These are phyloP conservation scores for Oeneis ivallda DNA, from an alignment of 2,888 invertebrate species.

Conservation along the genomic window DNA sequence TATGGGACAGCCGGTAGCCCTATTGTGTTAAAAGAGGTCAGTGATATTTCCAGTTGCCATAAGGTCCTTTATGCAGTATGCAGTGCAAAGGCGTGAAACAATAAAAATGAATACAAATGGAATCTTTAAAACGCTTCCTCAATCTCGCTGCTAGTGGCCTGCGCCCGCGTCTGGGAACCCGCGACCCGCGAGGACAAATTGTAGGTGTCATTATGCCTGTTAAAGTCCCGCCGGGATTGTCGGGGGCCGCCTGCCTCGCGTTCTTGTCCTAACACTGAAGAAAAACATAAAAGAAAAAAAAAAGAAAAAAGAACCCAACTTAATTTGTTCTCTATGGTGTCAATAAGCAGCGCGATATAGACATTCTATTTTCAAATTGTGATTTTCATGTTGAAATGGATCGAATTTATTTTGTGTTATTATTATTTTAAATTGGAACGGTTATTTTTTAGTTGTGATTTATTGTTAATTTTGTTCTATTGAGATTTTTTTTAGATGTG, in stretches of 20 bases:
- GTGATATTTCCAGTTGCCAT: too few relatives aligned
- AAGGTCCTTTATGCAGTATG: too few relatives aligned
- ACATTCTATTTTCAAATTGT: conserved; percentile 3
- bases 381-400: background rate
- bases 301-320: conserved; percentile 1
- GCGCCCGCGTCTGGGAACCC: conserved; percentile 60
- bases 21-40: too few relatives aligned
- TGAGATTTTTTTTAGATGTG: conserved; percentile 20
- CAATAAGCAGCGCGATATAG: background rate
- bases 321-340: background rate
- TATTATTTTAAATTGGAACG: background rate
- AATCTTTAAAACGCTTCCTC: conserved; percentile 36
- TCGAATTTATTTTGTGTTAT: background rate
- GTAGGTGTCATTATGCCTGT: conserved; percentile 73
- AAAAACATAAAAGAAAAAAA: conserved; percentile 23
- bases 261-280: conserved; percentile 40
- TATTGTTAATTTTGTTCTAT: conserved; percentile 24
- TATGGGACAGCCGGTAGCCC: too few relatives aligned
- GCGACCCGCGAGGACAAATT: conserved; percentile 73
- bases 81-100: background rate
- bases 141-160: conserved; percentile 55
- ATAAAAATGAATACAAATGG: background rate
- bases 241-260: conserved; percentile 60
- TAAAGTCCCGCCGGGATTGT: conserved; percentile 63
- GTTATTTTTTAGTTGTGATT: conserved; percentile 22